Base-by-base conservation (phyloP, 2,113 vertebrate genomes). In the Siphamia tubifer region DNA sequence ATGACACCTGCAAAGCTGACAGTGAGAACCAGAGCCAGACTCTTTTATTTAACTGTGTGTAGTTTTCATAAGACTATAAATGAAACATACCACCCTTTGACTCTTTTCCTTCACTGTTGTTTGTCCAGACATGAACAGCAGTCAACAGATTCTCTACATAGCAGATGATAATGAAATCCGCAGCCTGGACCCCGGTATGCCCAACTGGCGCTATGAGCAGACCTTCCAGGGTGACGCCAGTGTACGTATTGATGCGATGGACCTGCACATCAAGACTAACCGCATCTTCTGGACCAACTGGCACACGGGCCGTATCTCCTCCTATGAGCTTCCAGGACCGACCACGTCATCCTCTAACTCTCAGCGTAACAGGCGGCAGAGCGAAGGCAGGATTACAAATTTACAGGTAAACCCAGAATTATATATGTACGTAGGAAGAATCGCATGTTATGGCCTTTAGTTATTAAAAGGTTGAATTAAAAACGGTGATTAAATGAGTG, bases 231-330 rank as follows among this genome's bases (percentile, higher is more conserved):
- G 97, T 0, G 95, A 98, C 0, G 95, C 94, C 61, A 96, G 92
- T 0, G 96, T 99, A 61, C 95, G 97, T 25, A 98, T 99, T 0
- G 96, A 98, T 0, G 95, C 97, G 27, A 97, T 98, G 96, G 97
- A 99, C 72, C 90, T 98, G 40, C 94, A 98, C 0, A 78, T 98
- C 74, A 99, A 98, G 88, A 95, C 93, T 44, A 96, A 96, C 82
- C 95, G 93, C 24, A 95, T 99, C 90, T 99, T 96, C 76, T 99
- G 97, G 97, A 99, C 96, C 74, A 99, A 98, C 90, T 99, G 97
- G 97, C 97, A 99, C 93, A 98, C 94, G 0, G 94, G 95, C 47
- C 92, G 91, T 27, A 99, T 99, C 90, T 99, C 96, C 0, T 96
- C 91, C 68, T 94, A 94, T 2, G 95, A 96, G 68, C 94, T 99